Conservation (phyloP, 2,888 invertebrate genomes). For the Epistrophe grossulariae region DNA sequence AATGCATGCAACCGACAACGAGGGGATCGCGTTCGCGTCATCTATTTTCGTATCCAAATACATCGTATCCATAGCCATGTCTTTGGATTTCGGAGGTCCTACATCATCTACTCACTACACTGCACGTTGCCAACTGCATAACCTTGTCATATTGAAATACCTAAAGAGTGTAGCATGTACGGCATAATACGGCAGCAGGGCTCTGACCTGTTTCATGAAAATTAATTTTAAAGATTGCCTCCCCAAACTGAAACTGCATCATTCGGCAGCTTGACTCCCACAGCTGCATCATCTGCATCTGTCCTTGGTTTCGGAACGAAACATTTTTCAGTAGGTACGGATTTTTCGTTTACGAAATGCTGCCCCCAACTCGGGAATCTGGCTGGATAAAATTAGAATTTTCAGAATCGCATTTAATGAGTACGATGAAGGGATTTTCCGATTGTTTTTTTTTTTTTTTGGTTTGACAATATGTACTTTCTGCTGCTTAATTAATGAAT, state of each 20-base stretch:
- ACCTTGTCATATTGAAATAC: conserved; percentile 67
- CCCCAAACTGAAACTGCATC: conserved; percentile 60
- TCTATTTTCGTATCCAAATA: conserved; percentile 63
- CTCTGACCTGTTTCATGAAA: conserved; percentile 61
- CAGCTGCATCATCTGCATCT: conserved; percentile 60
- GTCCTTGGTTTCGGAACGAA: conserved; percentile 40
- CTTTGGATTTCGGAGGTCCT: conserved; percentile 48
- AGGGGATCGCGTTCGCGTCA: conserved; percentile 60
- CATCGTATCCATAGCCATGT: conserved; percentile 38
- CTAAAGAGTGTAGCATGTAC: conserved; percentile 36
- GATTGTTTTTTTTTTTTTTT: conserved; percentile 29
- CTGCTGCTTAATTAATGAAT: conserved; percentile 39
- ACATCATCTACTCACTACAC: not conserved
- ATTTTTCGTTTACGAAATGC: conserved; percentile 8
- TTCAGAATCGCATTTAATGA: conserved; percentile 64
- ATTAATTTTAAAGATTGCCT: conserved; percentile 61
- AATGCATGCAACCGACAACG: conserved; percentile 43
- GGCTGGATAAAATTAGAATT: conserved; percentile 70
- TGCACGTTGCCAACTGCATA: conserved; percentile 46
- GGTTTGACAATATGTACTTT: conserved; percentile 39
- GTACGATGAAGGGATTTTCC: conserved; percentile 64
- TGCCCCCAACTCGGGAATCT: conserved; percentile 62
- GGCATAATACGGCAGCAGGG: conserved; percentile 22
- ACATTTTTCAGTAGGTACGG: conserved; percentile 16
- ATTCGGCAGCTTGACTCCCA: conserved; percentile 46